Percentiles rank a stretch among this genome's conserved stretches.
Evolutionary conservation across 2,888 invertebrate genomes (phyloP).

Genomic region (Acleris cristana): DNA sequence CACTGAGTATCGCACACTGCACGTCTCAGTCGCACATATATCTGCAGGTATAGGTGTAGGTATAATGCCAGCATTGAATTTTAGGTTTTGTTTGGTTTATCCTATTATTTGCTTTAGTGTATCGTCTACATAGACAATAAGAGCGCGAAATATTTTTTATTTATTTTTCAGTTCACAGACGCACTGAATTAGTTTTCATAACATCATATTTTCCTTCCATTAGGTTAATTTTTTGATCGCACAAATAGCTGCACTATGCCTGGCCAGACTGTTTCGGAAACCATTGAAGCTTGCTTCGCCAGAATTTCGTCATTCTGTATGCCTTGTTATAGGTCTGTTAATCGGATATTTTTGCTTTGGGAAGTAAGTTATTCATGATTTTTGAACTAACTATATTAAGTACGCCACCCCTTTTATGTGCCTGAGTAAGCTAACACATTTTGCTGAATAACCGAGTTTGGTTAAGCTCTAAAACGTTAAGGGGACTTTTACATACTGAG

Average conservation of each 20-base stretch:
- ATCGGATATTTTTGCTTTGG: slow-evolving; percentile 96
- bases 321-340: slow-evolving; percentile 89
- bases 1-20: too few relatives aligned
- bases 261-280: slow-evolving; percentile 91
- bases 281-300: slow-evolving; percentile 89
- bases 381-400: slow-evolving; percentile 26
- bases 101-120: slow-evolving; percentile 4
- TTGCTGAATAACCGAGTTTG: not conserved
- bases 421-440: slow-evolving; percentile 3
- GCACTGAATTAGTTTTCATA: slow-evolving; percentile 56
- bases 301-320: slow-evolving; percentile 90
- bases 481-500: too few relatives aligned
- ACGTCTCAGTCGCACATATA: too few relatives aligned
- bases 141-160: slow-evolving; percentile 33
- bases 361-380: slow-evolving; percentile 83
- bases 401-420: slow-evolving; percentile 18
- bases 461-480: slow-evolving; percentile 13
- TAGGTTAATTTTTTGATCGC: slow-evolving; percentile 94
- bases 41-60: too few relatives aligned
- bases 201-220: slow-evolving; percentile 67
- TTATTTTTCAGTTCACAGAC: slow-evolving; percentile 42
- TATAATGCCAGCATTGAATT: not conserved
- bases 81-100: slow-evolving; percentile 2
- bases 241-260: slow-evolving; percentile 90
- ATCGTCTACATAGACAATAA: slow-evolving; percentile 7